Evolutionary conservation across 2,797 vertebrate genomes (phyloP), one percentile per base, ranked within the genome.

Genomic region (Tympanoctomys barrerae): DNA sequence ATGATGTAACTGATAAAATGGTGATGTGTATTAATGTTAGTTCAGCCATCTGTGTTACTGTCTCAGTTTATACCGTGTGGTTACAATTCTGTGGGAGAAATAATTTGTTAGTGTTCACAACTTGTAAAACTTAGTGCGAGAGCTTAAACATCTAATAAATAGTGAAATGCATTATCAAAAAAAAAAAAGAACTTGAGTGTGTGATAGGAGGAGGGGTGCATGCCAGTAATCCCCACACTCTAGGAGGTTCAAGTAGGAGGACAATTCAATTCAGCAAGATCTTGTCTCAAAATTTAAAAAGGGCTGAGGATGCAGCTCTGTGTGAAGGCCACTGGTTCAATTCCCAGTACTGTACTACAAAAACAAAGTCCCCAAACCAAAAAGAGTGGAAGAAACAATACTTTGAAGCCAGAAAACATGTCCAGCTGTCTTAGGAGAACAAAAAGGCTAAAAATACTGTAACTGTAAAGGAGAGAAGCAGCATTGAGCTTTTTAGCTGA

Each of bases 371-470:
- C 28, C 7, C 42, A 77, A 77, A 46, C 39, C 12, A 75, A 22
- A 33, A 33, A 33, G n/a, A 89, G 64, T 2, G 31, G 31, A 42
- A 59, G 11, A 90, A 14, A 87, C 6, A 36, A 57, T 31, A 93
- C n/a, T 75, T 5, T 46, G 57, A 94, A 95, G 83, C 52, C 84
- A 66, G 42, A 92, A 66, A 91, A 70, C 42, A 78, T 71, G 68
- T 87, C 90, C 71, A 91, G 26, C 12, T 86, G 80, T 89, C 39
- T 49, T n/a, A 73, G 61, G 13, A 59, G 68, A 90, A 39, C 31
- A 75, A 82, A 88, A 57, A 93, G 79, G 28, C 36, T 83, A 33
- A 68, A 90, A 88, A 75, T 52, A 62, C 90, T 79, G 42, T 24
- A 88, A 73, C 1, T 73, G 61, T 8, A 1, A 81, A 87, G 33